Base-by-base conservation (phyloP, 2,888 invertebrate genomes). In the Drymonia ruficornis region DNA sequence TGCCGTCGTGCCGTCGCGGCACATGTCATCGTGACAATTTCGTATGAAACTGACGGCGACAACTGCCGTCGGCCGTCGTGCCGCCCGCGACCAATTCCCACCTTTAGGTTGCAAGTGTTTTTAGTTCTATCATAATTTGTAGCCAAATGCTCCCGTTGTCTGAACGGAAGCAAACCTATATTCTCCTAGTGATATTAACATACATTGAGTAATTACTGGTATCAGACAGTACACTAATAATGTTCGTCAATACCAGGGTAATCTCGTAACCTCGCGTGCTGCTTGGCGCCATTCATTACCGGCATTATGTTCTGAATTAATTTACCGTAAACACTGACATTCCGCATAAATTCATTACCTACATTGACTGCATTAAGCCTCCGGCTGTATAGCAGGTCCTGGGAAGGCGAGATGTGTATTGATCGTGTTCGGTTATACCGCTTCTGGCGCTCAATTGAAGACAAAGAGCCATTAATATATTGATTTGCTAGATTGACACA, bases 321-420 rank as follows among this genome's bases (percentile, higher is more conserved):
- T 47, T 47, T 47, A 47, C 7, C 13, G 34, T 34, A 47, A 47
- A 34, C 34, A 47, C 47, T 47, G 47, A 34, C 34, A 34, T 16
- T 34, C 7, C 47, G 16, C 57, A 68, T 63, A 63, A 66, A 67
- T 67, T 61, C 60, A 62, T 56, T 58, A n/a, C n/a, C n/a, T n/a
- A 48, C 58, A 52, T 47, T 45, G 54, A 48, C 53, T 56, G 51
- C 65, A 63, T 65, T 70, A 63, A 66, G 68, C 63, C 63, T 46
- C 50, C 62, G 60, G 50, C 36, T n/a, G 36, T n/a, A 36, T 36
- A n/a, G 36, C 13, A 36, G n/a, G n/a, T 36, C n/a, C 36, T n/a
- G 4, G 1, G 36, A 36, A n/a, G 36, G 36, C 36, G n/a, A n/a
- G 13, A 36, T 5, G n/a, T 36, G n/a, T 36, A 36, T 36, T 36